A percentile compares a stretch with the other conserved stretches of the same genome.
Conservation (phyloP, 1,140 invertebrate genomes). For the Drosophila rufa region DNA sequence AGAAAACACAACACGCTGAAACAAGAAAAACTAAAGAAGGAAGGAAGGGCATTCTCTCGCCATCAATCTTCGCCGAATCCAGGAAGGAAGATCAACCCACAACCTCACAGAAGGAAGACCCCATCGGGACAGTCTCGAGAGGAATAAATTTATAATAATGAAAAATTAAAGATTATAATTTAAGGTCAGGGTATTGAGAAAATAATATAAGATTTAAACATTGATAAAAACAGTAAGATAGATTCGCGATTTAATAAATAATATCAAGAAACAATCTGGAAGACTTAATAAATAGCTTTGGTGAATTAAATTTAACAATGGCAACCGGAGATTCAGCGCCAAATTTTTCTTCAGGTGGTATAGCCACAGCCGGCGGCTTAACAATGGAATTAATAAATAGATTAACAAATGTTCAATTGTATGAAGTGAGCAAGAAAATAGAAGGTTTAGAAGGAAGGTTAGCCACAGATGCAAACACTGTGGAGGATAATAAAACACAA, state of each 20-base stretch:
- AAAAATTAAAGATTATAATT: neutral
- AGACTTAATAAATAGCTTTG: constrained; percentile 1
- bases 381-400: constrained; percentile 4
- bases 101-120: too few species aligned
- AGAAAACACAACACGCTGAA: too few species aligned
- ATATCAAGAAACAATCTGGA: neutral
- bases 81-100: too few species aligned
- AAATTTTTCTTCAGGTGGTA: too few species aligned
- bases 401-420: constrained; percentile 4
- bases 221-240: neutral
- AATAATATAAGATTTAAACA: too few species aligned
- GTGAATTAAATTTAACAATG: too few species aligned
- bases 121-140: too few species aligned
- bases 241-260: neutral
- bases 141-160: neutral
- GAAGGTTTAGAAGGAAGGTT: neutral
- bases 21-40: too few species aligned
- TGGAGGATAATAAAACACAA: constrained; percentile 6
- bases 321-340: too few species aligned
- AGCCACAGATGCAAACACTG: neutral
- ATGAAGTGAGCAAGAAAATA: neutral
- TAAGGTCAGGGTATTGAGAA: neutral
- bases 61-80: too few species aligned
- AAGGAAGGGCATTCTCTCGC: too few species aligned
- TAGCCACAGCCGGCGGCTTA: neutral